Base-by-base conservation (phyloP, 2,797 vertebrate species). In the Pogoniulus pusillus region DNA sequence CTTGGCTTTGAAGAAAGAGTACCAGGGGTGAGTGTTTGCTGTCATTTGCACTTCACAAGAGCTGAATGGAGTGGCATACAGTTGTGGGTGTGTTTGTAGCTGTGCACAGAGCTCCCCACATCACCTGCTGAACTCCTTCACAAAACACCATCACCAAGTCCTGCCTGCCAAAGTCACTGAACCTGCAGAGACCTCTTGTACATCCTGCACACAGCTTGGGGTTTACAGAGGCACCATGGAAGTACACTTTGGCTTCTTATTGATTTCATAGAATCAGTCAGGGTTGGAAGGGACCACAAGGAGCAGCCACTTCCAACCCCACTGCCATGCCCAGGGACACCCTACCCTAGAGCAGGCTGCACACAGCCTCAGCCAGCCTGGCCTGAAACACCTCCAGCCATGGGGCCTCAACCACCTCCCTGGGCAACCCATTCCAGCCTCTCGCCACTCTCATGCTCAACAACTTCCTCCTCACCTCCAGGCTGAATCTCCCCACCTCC, bases 81-180 rank as follows among this genome's bases (percentile, higher is more conserved):
- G 23, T 47, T 0, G 0, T 2, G 26, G 16, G 34, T 2, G 0
- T 2, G 1, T 29, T 57, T 29, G 51, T 34, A 23, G 27, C 32
- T 2, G 0, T 4, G 68, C 23, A 3, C 2, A 43, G 27, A 76
- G 12, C 47, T 84, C 43, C 37, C 41, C 6, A 1, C 10, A 55
- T 20, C 8, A 65, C 24, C 63, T 63, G 5, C 59, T 20, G 4
- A 57, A 17, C 34, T 45, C 37, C 60, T 41, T 24, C 45, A 24
- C 35, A 37, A 71, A 74, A 11, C 3, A 1, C 20, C 15, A 0
- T 22, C 26, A 3, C 4, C 49, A 62, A 69, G 20, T 53, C 58
- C 41, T 51, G 41, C 16, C 45, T 30, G 7, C 22, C 41, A 22
- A 68, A 81, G 19, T 27, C 78, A 29, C 30, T 5, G 7, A 71